Evolutionary conservation across 2,797 vertebrate genomes (phyloP).

Genomic region (Leptoclinus maculatus): DNA sequence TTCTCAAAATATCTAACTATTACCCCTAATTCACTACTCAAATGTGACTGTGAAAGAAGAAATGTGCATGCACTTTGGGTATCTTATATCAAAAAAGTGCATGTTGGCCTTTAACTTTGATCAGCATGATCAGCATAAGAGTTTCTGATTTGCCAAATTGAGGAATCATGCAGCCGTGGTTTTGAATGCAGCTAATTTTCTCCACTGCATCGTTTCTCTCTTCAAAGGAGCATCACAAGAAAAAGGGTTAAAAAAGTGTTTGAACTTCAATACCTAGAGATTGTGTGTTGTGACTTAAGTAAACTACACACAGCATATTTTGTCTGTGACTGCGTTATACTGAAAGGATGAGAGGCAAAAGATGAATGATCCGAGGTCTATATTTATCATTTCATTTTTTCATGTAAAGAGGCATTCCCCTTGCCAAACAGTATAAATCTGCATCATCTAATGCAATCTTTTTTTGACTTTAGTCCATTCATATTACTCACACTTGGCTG

Average conservation of each 20-base stretch:
- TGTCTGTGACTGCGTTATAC: neutral
- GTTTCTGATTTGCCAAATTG: neutral
- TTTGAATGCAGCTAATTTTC: neutral
- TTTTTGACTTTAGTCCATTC: neutral
- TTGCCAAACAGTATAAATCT: neutral
- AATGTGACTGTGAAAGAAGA: neutral
- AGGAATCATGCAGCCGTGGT: neutral
- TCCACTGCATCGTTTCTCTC: neutral
- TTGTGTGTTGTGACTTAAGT: neutral
- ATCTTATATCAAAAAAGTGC: neutral
- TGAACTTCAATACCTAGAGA: neutral
- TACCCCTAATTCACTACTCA: neutral
- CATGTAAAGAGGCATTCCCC: neutral
- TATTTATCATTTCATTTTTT: neutral
- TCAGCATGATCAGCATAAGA: neutral
- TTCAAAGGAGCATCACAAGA: neutral
- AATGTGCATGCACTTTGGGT: neutral
- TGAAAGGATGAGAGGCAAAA: neutral
- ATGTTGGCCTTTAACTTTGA: neutral
- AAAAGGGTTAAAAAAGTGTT: neutral
- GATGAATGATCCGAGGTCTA: neutral
- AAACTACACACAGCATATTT: neutral
- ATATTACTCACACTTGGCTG: constrained; percentile 79
- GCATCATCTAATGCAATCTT: neutral
- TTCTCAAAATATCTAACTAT: neutral